Evolutionary conservation across 2,797 vertebrate species (phyloP).

Genomic region (Scolopax bukidnonensis): DNA sequence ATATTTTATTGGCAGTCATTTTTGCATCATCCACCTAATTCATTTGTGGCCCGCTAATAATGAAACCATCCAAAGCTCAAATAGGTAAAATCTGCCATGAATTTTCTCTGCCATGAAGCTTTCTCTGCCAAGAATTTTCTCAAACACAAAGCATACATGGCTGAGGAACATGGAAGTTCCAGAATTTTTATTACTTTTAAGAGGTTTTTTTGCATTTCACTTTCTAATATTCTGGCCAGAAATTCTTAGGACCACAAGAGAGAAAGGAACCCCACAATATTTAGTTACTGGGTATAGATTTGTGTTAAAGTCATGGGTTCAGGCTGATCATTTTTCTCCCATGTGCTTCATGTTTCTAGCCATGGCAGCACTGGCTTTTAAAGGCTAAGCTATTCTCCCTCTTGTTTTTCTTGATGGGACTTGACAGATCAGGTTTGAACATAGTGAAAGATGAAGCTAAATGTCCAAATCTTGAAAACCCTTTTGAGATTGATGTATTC

Average conservation of each 20-base stretch:
- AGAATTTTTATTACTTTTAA: not conserved
- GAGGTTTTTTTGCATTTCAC: not conserved
- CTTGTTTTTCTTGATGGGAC: not conserved
- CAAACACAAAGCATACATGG: not conserved
- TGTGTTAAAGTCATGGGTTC: not conserved
- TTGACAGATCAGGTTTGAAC: not conserved
- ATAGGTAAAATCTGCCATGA: not conserved
- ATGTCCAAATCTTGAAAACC: not conserved
- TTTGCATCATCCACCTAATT: constrained; percentile 22
- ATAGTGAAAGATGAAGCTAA: not conserved
- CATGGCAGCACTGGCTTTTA: not conserved
- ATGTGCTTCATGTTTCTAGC: not conserved
- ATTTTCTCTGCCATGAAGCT: not conserved
- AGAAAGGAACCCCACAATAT: not conserved
- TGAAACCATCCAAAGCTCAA: not conserved
- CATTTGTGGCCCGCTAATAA: constrained; percentile 1
- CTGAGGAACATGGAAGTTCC: not conserved
- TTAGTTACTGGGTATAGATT: not conserved
- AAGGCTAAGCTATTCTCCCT: not conserved
- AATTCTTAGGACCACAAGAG: not conserved
- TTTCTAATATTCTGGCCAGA: not conserved
- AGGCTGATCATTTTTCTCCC: not conserved
- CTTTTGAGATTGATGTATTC: not conserved
- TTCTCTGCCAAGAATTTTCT: not conserved
- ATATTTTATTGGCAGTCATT: constrained; percentile 11